phyloP scores from a whole-genome alignment of 64 coral and sea anemone genomes.

The Astreopora myriophthalma region DNA sequence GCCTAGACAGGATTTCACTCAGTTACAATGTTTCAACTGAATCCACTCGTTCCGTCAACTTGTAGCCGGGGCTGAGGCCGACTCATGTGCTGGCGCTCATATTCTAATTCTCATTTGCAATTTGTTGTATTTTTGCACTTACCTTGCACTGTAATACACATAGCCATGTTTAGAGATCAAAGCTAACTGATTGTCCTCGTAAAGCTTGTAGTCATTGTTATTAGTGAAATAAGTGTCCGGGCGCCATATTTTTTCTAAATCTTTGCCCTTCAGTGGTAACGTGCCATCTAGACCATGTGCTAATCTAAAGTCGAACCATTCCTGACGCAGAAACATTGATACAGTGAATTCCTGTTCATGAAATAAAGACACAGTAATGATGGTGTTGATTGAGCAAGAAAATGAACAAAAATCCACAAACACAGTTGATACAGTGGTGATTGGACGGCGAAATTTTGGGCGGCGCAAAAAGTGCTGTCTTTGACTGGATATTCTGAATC shows the following conservation, averaged over 20 bases:
- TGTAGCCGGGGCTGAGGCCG: too few species aligned
- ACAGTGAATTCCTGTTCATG: conserved; percentile 84
- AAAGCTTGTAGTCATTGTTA: conserved; percentile 84
- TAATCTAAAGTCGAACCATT: conserved; percentile 78
- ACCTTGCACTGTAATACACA: conserved; percentile 89
- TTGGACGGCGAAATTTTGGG: too few species aligned
- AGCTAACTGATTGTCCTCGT: conserved; percentile 81
- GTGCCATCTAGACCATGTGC: conserved; percentile 64
- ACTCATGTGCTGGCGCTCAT: too few species aligned
- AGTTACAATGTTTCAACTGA: too few species aligned
- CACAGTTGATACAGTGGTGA: too few species aligned
- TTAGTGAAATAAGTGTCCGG: conserved; percentile 93
- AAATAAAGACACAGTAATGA: background rate
- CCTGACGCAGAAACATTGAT: conserved; percentile 92
- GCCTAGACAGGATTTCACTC: too few species aligned
- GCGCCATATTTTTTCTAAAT: conserved; percentile 86
- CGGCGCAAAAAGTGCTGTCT: too few species aligned
- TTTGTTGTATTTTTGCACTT: background rate
- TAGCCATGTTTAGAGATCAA: conserved; percentile 82
- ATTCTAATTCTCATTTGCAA: too few species aligned
- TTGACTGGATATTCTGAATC: too few species aligned
- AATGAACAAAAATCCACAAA: background rate
- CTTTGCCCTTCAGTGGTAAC: conserved; percentile 70
- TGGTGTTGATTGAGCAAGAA: background rate
- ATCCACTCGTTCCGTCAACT: too few species aligned